Percentiles rank a stretch among this genome's conserved stretches.
Conservation (phyloP, 2,797 vertebrate genomes). For the Knipowitschia caucasica region DNA sequence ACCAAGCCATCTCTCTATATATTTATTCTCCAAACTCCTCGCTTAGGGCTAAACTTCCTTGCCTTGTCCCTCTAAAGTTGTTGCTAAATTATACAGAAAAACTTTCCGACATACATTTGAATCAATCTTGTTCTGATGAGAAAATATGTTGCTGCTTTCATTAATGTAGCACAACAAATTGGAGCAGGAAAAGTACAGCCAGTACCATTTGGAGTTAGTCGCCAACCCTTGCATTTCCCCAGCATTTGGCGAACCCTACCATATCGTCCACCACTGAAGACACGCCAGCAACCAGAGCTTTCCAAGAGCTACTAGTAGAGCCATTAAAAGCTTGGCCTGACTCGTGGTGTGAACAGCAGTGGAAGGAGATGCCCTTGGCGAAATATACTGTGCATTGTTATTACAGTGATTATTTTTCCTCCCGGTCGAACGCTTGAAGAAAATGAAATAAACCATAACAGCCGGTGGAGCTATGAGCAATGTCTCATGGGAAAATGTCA, state of each 20-base stretch:
- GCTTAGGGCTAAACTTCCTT: constrained; percentile 53
- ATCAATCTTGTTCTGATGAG: constrained; percentile 15
- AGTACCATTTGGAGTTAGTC: constrained; percentile 21
- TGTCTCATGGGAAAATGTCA: constrained; percentile 59
- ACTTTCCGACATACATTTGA: constrained; percentile 32
- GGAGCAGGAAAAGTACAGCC: constrained; percentile 14
- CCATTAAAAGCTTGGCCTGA: constrained; percentile 43
- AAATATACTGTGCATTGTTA: constrained; percentile 47
- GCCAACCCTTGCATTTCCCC: not conserved
- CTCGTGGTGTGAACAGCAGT: constrained; percentile 39
- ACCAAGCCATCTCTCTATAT: constrained; percentile 38
- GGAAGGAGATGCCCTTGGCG: constrained; percentile 51
- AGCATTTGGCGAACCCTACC: not conserved
- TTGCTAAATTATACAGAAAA: constrained; percentile 29
- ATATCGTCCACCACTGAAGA: constrained; percentile 25
- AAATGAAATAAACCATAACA: constrained; percentile 51
- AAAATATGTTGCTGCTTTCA: constrained; percentile 19
- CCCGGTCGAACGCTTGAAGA: constrained; percentile 34
- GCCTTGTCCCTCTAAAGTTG: constrained; percentile 37
- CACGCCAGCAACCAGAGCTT: constrained; percentile 21
- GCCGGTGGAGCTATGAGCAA: constrained; percentile 45
- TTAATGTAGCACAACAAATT: constrained; percentile 21
- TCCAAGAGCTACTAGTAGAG: constrained; percentile 42
- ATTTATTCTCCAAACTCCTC: constrained; percentile 30
- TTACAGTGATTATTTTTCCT: constrained; percentile 52